Evolutionary conservation across 2,113 vertebrate species (phyloP).

Genomic region (Apaloderma vittatum): DNA sequence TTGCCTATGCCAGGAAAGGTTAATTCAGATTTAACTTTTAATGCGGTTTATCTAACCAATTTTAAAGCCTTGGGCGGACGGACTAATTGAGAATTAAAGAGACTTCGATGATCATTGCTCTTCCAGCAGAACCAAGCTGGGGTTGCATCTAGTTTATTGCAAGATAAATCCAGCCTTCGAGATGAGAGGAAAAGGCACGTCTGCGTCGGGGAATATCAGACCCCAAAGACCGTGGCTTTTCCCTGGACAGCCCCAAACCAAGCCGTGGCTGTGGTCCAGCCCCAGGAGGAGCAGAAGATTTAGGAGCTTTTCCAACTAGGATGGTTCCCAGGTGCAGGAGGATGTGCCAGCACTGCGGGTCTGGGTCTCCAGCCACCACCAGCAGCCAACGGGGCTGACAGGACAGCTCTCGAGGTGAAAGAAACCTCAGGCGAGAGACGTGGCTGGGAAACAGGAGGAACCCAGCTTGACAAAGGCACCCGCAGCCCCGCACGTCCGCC

Average conservation of each 20-base stretch:
- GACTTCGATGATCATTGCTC: background rate
- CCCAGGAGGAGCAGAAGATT: background rate
- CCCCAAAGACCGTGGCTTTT: background rate
- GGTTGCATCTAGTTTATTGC: background rate
- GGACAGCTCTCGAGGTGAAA: background rate
- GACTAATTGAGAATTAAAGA: conserved; percentile 43
- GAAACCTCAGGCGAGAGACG: rapidly evolving
- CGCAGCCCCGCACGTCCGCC: background rate
- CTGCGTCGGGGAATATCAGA: background rate
- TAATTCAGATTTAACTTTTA: conserved; percentile 35
- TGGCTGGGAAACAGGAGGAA: background rate
- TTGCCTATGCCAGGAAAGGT: background rate
- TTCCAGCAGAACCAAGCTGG: background rate
- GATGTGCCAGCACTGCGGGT: rapidly evolving
- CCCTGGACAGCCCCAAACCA: background rate
- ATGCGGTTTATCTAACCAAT: conserved; percentile 1
- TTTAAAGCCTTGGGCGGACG: conserved; percentile 3
- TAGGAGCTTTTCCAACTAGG: background rate
- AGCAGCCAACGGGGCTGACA: background rate
- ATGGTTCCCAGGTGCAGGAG: background rate
- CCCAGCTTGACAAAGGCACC: background rate
- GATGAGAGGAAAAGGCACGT: background rate
- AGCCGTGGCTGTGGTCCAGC: background rate
- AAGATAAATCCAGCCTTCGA: background rate
- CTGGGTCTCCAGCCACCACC: background rate